Percentiles rank a stretch among this genome's conserved stretches.
Evolutionary conservation across 2,113 vertebrate genomes (phyloP).

Genomic region (Setophaga coronata): DNA sequence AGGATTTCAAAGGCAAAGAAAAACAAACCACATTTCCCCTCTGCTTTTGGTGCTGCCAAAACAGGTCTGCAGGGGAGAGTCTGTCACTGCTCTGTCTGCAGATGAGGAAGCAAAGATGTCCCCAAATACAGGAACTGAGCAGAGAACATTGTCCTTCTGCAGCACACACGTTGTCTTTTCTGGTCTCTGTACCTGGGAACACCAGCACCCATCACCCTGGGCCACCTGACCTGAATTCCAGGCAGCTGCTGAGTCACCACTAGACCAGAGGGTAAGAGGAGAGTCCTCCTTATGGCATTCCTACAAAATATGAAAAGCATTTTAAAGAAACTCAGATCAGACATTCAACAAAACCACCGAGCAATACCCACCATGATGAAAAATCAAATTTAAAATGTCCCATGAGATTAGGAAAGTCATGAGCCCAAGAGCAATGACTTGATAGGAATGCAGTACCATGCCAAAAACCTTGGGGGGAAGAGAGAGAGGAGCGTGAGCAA

Average conservation of each 20-base stretch:
- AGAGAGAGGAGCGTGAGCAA: neutral
- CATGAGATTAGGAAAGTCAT: neutral
- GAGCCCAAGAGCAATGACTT: neutral
- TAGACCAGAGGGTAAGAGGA: neutral
- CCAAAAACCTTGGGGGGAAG: neutral
- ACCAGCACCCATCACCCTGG: neutral
- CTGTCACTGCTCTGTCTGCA: neutral
- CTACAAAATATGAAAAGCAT: neutral
- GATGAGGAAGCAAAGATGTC: fast-evolving
- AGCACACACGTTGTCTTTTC: fast-evolving
- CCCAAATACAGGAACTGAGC: neutral
- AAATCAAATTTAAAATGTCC: neutral
- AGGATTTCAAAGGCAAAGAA: neutral
- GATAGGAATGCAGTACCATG: neutral
- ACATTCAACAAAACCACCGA: neutral
- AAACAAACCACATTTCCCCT: neutral
- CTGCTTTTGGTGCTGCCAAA: neutral
- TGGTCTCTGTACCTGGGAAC: neutral
- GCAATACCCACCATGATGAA: neutral
- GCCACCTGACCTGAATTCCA: neutral
- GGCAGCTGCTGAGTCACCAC: neutral
- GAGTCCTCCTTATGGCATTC: neutral
- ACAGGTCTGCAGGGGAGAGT: neutral
- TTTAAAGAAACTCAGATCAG: neutral
- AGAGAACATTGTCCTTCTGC: neutral